Evolutionary conservation across 2,113 vertebrate species (phyloP).

Genomic region (Benthochromis sp.): DNA sequence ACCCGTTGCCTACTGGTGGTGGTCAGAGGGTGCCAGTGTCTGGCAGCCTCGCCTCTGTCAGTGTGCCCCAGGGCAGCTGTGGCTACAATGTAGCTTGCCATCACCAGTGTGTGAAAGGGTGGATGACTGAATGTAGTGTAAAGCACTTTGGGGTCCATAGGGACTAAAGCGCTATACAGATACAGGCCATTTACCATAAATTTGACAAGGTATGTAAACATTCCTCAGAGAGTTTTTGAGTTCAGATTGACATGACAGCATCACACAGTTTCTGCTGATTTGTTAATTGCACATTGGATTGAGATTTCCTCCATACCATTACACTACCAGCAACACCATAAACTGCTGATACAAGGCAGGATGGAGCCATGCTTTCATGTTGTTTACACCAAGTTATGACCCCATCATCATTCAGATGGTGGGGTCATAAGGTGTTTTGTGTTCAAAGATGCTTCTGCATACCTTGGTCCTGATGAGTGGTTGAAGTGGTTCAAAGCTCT

Average conservation of each 20-base stretch:
- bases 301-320: not conserved
- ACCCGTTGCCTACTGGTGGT: not conserved
- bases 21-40: not conserved
- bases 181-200: not conserved
- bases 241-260: not conserved
- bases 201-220: not conserved
- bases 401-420: not conserved
- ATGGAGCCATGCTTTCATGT: not conserved
- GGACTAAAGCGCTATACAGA: accelerated
- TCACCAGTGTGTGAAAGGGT: not conserved
- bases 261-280: not conserved
- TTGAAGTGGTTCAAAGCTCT: not conserved
- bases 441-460: not conserved
- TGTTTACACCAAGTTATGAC: not conserved
- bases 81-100: not conserved
- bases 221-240: not conserved
- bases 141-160: not conserved
- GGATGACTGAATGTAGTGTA: not conserved
- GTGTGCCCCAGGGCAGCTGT: not conserved
- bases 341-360: not conserved
- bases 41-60: accelerated
- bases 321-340: not conserved
- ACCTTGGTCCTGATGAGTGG: not conserved
- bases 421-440: not conserved
- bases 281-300: not conserved